phyloP scores from a whole-genome alignment of 2,888 invertebrate genomes.

The Hemithea aestivaria region DNA sequence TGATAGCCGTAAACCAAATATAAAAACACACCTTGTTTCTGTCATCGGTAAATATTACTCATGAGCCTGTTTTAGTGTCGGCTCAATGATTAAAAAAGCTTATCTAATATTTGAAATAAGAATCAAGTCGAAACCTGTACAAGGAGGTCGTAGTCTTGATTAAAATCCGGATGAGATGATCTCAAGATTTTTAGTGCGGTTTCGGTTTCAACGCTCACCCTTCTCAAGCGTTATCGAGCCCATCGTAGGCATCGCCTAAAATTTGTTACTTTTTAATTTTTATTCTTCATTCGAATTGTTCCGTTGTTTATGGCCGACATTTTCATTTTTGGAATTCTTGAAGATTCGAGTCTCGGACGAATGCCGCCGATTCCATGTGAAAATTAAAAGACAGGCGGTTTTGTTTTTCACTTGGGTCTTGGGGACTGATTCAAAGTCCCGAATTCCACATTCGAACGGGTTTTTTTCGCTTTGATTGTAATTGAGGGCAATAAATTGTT shows the following conservation, averaged over 20 bases:
- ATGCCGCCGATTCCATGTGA: conserved; percentile 69
- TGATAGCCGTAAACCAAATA: conserved; percentile 46
- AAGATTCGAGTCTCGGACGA: conserved; percentile 43
- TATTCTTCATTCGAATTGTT: conserved; percentile 74
- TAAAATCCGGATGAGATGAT: conserved; percentile 66
- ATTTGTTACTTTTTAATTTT: conserved; percentile 73
- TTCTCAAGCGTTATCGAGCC: conserved; percentile 71
- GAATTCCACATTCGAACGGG: conserved; percentile 56
- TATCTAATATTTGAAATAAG: conserved; percentile 37
- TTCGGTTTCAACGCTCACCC: conserved; percentile 69
- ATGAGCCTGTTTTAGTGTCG: conserved; percentile 52
- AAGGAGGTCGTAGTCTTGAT: conserved; percentile 38
- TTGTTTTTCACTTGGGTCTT: conserved; percentile 65
- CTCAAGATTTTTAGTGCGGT: conserved; percentile 62
- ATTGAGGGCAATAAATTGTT: conserved; percentile 73
- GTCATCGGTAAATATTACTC: conserved; percentile 51
- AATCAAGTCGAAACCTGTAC: conserved; percentile 70
- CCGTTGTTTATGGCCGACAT: conserved; percentile 76
- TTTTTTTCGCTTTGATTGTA: conserved; percentile 72
- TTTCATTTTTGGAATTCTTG: conserved; percentile 75
- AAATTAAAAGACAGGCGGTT: conserved; percentile 63
- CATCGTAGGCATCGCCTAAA: conserved; percentile 55
- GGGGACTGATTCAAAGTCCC: conserved; percentile 57
- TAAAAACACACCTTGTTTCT: conserved; percentile 46
- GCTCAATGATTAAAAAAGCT: conserved; percentile 57